Evolutionary conservation across 2,113 vertebrate genomes (phyloP), one percentile per base, ranked within the genome.

Genomic region (Xiphorhynchus elegans): DNA sequence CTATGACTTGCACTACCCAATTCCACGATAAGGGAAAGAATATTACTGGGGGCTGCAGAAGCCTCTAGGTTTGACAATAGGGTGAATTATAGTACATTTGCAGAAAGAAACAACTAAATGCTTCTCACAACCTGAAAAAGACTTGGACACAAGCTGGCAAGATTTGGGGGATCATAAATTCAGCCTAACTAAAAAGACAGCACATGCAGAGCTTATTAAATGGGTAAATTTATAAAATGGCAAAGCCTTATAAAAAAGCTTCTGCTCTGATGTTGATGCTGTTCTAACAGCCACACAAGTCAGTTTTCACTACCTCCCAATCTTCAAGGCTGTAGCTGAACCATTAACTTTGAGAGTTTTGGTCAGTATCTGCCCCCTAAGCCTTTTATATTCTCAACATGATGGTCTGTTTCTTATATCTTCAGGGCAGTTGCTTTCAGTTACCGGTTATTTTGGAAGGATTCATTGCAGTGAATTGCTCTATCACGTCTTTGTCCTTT

Each of bases 21-120:
- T 53, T 26, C 3, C 15, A 16, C 20, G 10, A 4, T 62, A 74
- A 87, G 28, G 69, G 77, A 87, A 84, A 49, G 1, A 35, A 29
- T 13, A 46, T 37, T 79, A n/a, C 0, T 62, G 42, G 9, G 14
- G 20, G 2, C 10, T 53, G 21, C 42, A 77, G 37, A 49, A 2
- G 5, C 24, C 50, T 74, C 69, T 52, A 47, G 31, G 19, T 42
- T 70, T 89, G 20, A 67, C 17, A 52, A 3, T 3, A 53, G 7
- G 2, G 2, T 58, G 59, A 89, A 11, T 13, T 87, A 31, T 25
- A 70, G 13, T 4, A 31, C 8, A 49, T 44, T 67, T 50, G 9
- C 13, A 84, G 13, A 19, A 78, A 63, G 46, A 89, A 78, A 6
- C 6, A 78, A 23, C 8, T 3, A 70, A 50, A 28, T 58, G 12